These are phyloP conservation scores for Dysmachus trigonus DNA, from an alignment of 2,888 invertebrate genomes.

Conservation along the genomic window DNA sequence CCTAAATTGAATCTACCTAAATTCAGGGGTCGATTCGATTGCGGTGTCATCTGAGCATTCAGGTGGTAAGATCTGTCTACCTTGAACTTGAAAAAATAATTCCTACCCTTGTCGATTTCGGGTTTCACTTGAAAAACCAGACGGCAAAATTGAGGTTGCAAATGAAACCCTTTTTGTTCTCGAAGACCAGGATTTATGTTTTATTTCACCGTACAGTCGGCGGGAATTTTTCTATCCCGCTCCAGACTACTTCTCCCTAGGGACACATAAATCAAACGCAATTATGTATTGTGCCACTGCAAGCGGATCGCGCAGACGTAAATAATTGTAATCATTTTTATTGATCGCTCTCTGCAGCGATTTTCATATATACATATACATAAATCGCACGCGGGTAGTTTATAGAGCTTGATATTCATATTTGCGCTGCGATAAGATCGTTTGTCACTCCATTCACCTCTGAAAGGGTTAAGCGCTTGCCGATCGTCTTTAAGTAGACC, in stretches of 20 bases:
- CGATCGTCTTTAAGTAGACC: neutral
- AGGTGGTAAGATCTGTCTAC: neutral
- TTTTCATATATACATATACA: neutral
- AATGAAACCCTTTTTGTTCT: neutral
- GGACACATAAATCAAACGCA: neutral
- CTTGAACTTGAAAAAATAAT: slow-evolving; percentile 3
- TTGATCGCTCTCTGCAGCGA: neutral
- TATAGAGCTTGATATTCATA: neutral
- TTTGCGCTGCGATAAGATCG: neutral
- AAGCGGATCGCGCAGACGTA: neutral
- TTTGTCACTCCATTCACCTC: neutral
- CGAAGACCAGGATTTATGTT: neutral
- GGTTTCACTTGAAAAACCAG: neutral
- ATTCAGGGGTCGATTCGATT: neutral
- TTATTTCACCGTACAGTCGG: neutral
- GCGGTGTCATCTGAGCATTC: neutral
- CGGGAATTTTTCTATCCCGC: neutral
- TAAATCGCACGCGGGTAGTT: neutral
- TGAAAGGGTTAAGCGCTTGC: neutral
- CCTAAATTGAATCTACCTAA: neutral
- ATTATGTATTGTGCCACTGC: neutral
- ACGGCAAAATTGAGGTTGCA: neutral
- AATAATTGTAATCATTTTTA: neutral
- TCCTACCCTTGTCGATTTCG: neutral
- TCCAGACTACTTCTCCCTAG: neutral